Percentiles rank a stretch among this genome's conserved stretches.
Evolutionary conservation across 2,113 vertebrate genomes (phyloP).

Genomic region (Mormoops blainvillei): DNA sequence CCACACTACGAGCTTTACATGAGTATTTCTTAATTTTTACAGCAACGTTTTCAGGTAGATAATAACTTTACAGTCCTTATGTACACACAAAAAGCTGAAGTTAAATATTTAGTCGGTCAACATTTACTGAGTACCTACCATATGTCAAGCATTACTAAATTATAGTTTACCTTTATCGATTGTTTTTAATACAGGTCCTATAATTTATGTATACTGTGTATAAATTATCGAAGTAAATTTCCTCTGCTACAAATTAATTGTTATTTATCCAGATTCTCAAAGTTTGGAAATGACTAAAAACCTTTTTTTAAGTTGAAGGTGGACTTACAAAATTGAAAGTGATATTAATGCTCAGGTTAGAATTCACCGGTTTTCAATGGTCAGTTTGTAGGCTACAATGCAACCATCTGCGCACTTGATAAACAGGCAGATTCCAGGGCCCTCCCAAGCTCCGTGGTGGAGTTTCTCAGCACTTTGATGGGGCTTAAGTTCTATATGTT

Average conservation of each 20-base stretch:
- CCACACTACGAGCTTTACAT: not conserved
- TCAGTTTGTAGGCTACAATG: not conserved
- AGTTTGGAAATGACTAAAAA: not conserved
- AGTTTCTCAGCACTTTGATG: not conserved
- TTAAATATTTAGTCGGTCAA: not conserved
- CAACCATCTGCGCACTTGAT: not conserved
- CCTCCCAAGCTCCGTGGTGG: not conserved
- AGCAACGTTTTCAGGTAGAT: not conserved
- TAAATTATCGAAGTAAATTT: not conserved
- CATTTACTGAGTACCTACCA: not conserved
- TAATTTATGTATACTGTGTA: not conserved
- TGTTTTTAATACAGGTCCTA: not conserved
- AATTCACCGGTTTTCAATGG: not conserved
- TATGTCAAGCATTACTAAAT: not conserved
- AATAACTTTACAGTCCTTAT: not conserved
- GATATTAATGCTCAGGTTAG: not conserved
- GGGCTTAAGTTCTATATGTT: not conserved
- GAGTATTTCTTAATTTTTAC: not conserved
- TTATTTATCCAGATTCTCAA: not conserved
- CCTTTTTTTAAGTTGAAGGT: not conserved
- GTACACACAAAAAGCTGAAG: not conserved
- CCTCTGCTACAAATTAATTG: not conserved
- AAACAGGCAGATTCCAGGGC: not conserved
- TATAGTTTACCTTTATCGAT: not conserved
- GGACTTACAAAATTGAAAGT: not conserved